Evolutionary conservation across 1,140 invertebrate species (phyloP).

Genomic region (Micrasema longulum): DNA sequence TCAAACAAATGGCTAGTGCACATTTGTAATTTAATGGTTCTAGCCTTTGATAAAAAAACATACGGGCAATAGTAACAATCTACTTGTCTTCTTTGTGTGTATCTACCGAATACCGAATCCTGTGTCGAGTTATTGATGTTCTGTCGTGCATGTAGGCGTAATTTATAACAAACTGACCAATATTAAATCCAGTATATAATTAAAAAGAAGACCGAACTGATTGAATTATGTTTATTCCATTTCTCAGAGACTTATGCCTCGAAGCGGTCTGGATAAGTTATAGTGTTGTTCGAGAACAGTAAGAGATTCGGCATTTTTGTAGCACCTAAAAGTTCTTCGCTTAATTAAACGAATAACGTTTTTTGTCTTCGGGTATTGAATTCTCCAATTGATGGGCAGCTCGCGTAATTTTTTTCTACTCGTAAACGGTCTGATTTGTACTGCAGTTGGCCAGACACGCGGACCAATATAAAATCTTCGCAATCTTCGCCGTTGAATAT

Average conservation of each 20-base stretch:
- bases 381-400: too few relatives aligned
- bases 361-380: too few relatives aligned
- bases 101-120: conserved; percentile 22
- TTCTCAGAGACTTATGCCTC: background rate
- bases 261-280: background rate
- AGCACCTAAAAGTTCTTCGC: too few relatives aligned
- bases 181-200: conserved; percentile 21
- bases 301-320: too few relatives aligned
- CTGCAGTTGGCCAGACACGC: too few relatives aligned
- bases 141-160: background rate
- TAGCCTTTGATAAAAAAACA: conserved; percentile 19
- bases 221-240: conserved; percentile 5
- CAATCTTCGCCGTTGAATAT: too few relatives aligned
- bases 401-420: too few relatives aligned
- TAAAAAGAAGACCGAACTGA: conserved; percentile 17
- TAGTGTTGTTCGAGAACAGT: background rate
- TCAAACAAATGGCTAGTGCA: conserved; percentile 21
- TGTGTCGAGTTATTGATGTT: conserved; percentile 29
- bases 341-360: too few relatives aligned
- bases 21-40: conserved; percentile 21
- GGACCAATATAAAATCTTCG: too few relatives aligned
- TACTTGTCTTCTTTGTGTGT: conserved; percentile 17
- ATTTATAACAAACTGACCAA: conserved; percentile 12
- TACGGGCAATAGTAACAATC: background rate
- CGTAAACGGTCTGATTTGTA: too few relatives aligned